phyloP scores from a whole-genome alignment of 1,140 invertebrate species.

The Pectinophora gossypiella region DNA sequence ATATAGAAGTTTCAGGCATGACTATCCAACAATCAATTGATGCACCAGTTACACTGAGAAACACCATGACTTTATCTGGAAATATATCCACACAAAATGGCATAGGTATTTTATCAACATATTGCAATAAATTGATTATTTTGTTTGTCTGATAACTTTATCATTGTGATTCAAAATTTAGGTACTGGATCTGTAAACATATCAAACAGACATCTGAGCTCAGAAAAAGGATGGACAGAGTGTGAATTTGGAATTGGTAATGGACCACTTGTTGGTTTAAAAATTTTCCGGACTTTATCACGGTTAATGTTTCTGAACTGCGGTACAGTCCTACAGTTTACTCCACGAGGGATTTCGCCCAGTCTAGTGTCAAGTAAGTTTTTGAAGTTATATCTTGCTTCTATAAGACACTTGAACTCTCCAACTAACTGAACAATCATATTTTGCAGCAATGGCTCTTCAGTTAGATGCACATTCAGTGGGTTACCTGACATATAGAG shows the following conservation, averaged over 20 bases:
- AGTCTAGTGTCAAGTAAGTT: slow-evolving; percentile 83
- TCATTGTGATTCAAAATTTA: no score
- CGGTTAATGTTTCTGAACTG: slow-evolving; percentile 84
- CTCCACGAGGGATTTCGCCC: slow-evolving; percentile 81
- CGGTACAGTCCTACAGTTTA: slow-evolving; percentile 83
- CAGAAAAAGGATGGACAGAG: slow-evolving; percentile 90
- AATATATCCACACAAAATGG: slow-evolving; percentile 92
- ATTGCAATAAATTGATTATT: background rate
- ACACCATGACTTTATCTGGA: slow-evolving; percentile 88
- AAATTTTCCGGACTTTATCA: slow-evolving; percentile 83
- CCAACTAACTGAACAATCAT: no score
- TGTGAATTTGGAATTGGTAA: slow-evolving; percentile 87
- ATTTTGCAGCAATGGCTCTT: slow-evolving; percentile 82
- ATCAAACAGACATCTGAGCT: slow-evolving; percentile 84
- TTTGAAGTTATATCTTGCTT: no score
- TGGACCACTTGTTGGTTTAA: slow-evolving; percentile 83
- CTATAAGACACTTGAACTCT: no score
- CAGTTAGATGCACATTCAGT: slow-evolving; percentile 90
- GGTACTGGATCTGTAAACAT: slow-evolving; percentile 85
- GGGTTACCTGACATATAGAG: slow-evolving; percentile 90
- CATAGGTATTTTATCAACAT: slow-evolving; percentile 74
- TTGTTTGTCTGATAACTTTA: no score
- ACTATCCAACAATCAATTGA: slow-evolving; percentile 94
- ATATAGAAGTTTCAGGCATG: slow-evolving; percentile 93
- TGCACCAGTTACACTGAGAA: slow-evolving; percentile 89